Evolutionary conservation across 2,888 invertebrate species (phyloP), one percentile per base, ranked within the genome.

Genomic region (Nymphalis c-album): DNA sequence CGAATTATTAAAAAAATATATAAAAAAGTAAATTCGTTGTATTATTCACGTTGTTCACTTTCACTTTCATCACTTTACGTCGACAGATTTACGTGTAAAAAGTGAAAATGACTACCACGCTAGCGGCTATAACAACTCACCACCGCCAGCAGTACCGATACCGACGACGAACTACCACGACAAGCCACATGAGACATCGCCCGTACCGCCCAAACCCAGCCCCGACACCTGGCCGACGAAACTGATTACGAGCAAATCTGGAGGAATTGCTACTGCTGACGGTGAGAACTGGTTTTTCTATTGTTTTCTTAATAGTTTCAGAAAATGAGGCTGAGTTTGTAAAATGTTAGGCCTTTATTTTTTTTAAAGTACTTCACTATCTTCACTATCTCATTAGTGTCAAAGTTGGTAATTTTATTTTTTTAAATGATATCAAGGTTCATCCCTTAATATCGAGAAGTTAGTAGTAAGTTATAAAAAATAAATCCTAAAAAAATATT

Each of bases 231-330:
- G 94, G 94, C 94, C 94, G 67, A 88, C 93, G 71, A 94, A 94
- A 83, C 90, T 94, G 77, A 93, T 94, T 78, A 94, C 94, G 66
- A 94, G 94, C 91, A 95, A 97, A 90, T 95, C 96, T 79, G 95
- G 95, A 74, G 95, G 96, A 79, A 96, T 97, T 75, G 95, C 96
- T 80, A 97, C 97, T 81, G 95, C 97, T 80, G 97, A 97, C 85
- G 97, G 97, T 96, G 92, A 47, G 48, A 17, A 40, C 8, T 1
- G 26, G 26, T 2, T 26, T 26, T 5, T 22, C 22, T 35, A 1
- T 40, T 10, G 2, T 40, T 40, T 13, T 13, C 8, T 13, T 40
- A 40, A 40, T 40, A 40, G 13, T 2, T 13, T 13, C 40, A 40
- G 13, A 13, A 13, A 3, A 40, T 40, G 7, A 2, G 13, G 40